Conservation (phyloP, 1,140 invertebrate species). For the Microplitis mediator region DNA sequence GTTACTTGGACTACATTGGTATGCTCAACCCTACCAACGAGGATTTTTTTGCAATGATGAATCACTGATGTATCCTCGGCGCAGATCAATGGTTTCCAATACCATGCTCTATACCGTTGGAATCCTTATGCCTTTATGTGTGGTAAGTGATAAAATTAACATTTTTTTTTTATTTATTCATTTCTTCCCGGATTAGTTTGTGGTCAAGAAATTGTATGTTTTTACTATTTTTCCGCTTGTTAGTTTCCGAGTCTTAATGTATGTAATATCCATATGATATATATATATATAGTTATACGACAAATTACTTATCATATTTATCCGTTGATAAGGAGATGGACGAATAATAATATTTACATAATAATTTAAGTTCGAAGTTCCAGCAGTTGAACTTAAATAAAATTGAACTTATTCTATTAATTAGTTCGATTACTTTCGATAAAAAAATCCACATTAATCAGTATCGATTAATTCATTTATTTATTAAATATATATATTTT, state of each 20-base stretch:
- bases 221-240: background rate
- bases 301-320: background rate
- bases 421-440: background rate
- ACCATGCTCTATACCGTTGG: constrained; percentile 79
- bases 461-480: background rate
- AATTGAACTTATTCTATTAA: background rate
- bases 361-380: background rate
- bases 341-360: background rate
- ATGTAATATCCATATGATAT: too few species aligned
- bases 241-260: too few species aligned
- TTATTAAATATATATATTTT: constrained; percentile 31
- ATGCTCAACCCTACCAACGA: constrained; percentile 79
- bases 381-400: background rate
- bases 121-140: constrained; percentile 72
- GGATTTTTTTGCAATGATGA: constrained; percentile 97
- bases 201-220: background rate
- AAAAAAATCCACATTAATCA: constrained; percentile 16
- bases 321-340: background rate
- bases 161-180: background rate
- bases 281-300: too few species aligned
- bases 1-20: constrained; percentile 74
- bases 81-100: constrained; percentile 80
- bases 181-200: background rate
- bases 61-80: constrained; percentile 84
- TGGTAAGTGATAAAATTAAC: constrained; percentile 68